These are phyloP conservation scores for Idris sp. DNA, from an alignment of 1,140 invertebrate species.

Conservation along the genomic window DNA sequence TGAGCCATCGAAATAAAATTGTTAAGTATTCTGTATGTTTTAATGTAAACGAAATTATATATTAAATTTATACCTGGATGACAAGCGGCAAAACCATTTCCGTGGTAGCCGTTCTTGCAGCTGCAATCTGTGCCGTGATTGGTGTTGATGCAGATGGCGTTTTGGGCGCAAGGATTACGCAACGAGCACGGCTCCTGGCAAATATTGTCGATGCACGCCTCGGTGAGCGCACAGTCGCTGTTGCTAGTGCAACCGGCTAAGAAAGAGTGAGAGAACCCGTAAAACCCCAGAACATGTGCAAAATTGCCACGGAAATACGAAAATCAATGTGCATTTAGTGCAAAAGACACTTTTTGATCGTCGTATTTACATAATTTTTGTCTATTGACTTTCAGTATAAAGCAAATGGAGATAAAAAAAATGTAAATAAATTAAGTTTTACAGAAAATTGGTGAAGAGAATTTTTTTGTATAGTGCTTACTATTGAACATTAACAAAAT, in stretches of 20 bases:
- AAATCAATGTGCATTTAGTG: conserved; percentile 61
- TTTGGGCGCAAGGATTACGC: conserved; percentile 88
- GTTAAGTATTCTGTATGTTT: no score
- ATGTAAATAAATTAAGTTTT: conserved; percentile 24
- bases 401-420: conserved; percentile 1
- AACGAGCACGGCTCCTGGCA: conserved; percentile 90
- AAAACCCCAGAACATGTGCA: conserved; percentile 75
- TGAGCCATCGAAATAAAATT: conserved; percentile 69
- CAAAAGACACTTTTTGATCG: conserved; percentile 38
- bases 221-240: conserved; percentile 87
- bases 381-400: no score
- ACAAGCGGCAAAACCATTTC: conserved; percentile 89
- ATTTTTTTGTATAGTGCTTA: conserved; percentile 38
- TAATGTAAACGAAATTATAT: no score
- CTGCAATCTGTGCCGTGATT: conserved; percentile 91
- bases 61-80: conserved; percentile 81
- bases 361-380: conserved; percentile 60
- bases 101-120: conserved; percentile 90
- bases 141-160: conserved; percentile 92
- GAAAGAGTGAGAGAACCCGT: conserved; percentile 77
- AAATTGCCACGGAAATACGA: conserved; percentile 33
- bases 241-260: conserved; percentile 89
- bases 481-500: conserved; percentile 1
- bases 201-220: conserved; percentile 88
- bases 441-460: conserved; percentile 39